Percentiles rank a stretch among this genome's conserved stretches.
Conservation (phyloP, 2,113 vertebrate genomes). For the Pterocles burchelli region DNA sequence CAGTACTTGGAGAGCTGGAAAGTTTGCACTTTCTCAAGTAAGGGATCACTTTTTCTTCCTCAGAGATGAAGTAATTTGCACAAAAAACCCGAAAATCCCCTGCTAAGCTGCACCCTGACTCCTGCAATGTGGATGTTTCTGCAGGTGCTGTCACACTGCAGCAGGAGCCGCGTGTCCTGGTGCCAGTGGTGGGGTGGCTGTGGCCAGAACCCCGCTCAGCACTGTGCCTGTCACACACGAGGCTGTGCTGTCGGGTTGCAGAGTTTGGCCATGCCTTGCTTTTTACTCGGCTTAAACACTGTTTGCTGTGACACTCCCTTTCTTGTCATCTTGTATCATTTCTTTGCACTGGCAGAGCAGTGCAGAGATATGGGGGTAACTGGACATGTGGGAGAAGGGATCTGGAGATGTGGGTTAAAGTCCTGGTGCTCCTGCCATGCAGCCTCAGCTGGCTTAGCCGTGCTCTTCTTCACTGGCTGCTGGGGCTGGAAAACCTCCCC, state of each 20-base stretch:
- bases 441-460: accelerated
- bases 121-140: not conserved
- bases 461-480: not conserved
- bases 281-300: not conserved
- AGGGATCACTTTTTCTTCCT: not conserved
- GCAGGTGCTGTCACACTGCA: not conserved
- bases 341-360: not conserved
- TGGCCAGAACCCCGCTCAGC: not conserved
- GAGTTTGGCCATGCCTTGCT: not conserved
- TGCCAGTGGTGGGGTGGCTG: accelerated
- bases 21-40: not conserved
- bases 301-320: not conserved
- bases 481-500: not conserved
- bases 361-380: not conserved
- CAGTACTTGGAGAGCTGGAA: not conserved
- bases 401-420: not conserved
- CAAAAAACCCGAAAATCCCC: not conserved
- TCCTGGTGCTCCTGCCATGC: not conserved
- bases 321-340: not conserved
- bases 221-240: accelerated
- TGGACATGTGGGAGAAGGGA: not conserved
- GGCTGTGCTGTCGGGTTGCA: not conserved
- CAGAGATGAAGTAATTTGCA: not conserved
- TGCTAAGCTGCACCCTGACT: not conserved
- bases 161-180: not conserved